These are phyloP conservation scores for Eremobia ochroleuca DNA, from an alignment of 2,888 invertebrate species.

Conservation along the genomic window DNA sequence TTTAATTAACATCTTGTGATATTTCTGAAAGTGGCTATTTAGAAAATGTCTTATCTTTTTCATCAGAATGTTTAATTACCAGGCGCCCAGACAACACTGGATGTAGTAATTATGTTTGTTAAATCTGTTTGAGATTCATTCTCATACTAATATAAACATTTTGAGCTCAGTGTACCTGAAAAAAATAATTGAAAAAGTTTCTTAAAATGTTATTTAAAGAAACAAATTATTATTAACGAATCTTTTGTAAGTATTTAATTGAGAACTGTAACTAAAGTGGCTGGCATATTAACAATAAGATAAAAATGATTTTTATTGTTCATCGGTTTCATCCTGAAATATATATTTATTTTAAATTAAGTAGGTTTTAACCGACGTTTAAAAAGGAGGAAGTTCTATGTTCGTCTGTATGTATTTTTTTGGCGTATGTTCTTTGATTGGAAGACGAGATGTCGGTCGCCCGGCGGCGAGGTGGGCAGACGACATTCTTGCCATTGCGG, in stretches of 20 bases:
- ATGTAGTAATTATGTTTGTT: slow-evolving; percentile 6
- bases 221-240: not conserved
- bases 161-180: slow-evolving; percentile 3
- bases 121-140: slow-evolving; percentile 12
- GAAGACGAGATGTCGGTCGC: too few species aligned
- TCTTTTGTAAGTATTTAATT: not conserved
- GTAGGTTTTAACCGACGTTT: not conserved
- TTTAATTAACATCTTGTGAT: not conserved
- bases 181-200: slow-evolving; percentile 33
- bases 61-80: slow-evolving; percentile 13
- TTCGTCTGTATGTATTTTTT: too few species aligned
- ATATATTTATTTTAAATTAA: not conserved
- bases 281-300: not conserved
- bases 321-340: not conserved
- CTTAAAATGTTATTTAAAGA: not conserved
- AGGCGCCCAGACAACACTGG: slow-evolving; percentile 3
- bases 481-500: too few species aligned
- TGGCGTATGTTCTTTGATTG: too few species aligned
- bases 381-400: too few species aligned
- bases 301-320: not conserved
- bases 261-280: not conserved
- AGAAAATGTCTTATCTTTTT: not conserved
- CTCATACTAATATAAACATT: slow-evolving; percentile 6
- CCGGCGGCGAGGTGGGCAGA: too few species aligned
- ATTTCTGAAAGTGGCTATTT: not conserved